These are phyloP conservation scores for Enteromius thamalakanensis DNA, from an alignment of 2,797 vertebrate species.

Conservation along the genomic window DNA sequence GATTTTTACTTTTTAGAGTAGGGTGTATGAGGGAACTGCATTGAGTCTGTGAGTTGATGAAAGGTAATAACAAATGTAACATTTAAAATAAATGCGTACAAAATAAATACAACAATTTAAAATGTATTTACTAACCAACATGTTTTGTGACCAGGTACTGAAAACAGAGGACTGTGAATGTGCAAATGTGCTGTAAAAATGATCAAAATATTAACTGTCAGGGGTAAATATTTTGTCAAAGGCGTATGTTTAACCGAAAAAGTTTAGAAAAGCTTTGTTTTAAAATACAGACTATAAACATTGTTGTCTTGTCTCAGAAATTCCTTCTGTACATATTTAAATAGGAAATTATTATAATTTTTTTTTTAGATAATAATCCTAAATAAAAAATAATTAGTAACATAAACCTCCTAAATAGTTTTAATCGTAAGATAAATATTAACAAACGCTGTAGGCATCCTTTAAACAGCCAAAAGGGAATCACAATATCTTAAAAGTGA, in stretches of 20 bases:
- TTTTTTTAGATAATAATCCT: neutral
- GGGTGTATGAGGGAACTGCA: neutral
- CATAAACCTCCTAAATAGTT: neutral
- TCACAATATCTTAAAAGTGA: neutral
- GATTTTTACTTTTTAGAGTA: neutral
- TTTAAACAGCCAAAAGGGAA: neutral
- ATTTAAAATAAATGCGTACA: neutral
- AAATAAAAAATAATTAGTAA: neutral
- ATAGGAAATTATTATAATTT: neutral
- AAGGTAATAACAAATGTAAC: neutral
- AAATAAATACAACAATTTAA: neutral
- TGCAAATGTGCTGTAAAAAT: neutral
- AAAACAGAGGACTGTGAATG: neutral
- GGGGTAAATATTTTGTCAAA: neutral
- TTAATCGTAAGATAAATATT: neutral
- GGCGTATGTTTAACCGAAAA: neutral
- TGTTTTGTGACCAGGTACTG: neutral
- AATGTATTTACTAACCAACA: neutral
- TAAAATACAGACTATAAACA: neutral
- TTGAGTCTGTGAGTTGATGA: neutral
- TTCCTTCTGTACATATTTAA: neutral
- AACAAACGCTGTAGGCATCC: neutral
- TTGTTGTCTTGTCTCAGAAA: neutral
- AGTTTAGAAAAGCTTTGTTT: neutral
- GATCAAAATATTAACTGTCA: neutral